phyloP scores from a whole-genome alignment of 2,797 vertebrate genomes.

The Pygocentrus nattereri region DNA sequence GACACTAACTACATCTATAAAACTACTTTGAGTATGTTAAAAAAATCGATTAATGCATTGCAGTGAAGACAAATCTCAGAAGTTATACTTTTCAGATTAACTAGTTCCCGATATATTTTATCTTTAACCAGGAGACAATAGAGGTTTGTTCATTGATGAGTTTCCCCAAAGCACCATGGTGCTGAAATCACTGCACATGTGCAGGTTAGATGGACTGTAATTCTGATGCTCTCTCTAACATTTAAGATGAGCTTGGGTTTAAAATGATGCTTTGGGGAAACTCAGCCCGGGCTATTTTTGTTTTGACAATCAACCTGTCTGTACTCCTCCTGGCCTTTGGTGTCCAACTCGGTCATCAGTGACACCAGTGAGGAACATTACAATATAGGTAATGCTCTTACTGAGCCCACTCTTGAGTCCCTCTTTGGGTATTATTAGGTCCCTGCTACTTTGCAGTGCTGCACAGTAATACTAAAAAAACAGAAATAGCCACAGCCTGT shows the following conservation, averaged over 20 bases:
- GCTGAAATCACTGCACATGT: neutral
- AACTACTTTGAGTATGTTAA: neutral
- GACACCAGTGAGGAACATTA: slow-evolving; percentile 32
- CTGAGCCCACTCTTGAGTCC: slow-evolving; percentile 35
- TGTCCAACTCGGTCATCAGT: slow-evolving; percentile 31
- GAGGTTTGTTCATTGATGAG: neutral
- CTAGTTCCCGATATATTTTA: neutral
- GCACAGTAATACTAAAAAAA: slow-evolving; percentile 41
- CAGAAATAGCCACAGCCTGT: slow-evolving; percentile 23
- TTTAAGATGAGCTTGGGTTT: neutral
- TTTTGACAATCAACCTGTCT: slow-evolving; percentile 2
- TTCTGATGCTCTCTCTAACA: neutral
- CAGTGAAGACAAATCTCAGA: neutral
- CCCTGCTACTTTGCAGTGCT: slow-evolving; percentile 46
- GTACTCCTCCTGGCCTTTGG: slow-evolving; percentile 5
- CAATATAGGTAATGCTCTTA: slow-evolving; percentile 46
- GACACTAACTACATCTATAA: slow-evolving; percentile 40
- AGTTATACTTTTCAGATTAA: neutral
- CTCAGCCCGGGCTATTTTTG: neutral
- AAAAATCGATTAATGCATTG: neutral
- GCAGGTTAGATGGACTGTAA: neutral
- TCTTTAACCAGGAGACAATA: slow-evolving; percentile 9
- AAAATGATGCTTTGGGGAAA: neutral
- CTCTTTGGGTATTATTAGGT: slow-evolving; percentile 45
- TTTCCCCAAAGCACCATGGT: neutral